These are phyloP conservation scores for Paratilapia polleni DNA, from an alignment of 2,113 vertebrate genomes.

Conservation along the genomic window DNA sequence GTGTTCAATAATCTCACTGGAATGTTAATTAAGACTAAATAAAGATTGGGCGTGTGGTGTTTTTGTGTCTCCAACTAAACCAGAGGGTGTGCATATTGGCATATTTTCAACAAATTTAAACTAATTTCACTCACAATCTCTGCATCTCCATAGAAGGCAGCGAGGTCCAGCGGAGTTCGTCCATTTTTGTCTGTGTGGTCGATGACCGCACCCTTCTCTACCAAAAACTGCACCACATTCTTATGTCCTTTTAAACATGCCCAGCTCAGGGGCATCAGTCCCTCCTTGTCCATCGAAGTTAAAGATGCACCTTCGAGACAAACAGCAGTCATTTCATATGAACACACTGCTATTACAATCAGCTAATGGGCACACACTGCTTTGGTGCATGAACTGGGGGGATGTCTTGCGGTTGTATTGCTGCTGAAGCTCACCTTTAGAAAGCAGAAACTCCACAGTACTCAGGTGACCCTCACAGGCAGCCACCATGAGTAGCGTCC, in stretches of 20 bases:
- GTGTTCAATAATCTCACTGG: conserved; percentile 22
- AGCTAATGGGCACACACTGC: too few species aligned
- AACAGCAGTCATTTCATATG: not conserved
- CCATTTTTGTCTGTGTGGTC: conserved; percentile 98
- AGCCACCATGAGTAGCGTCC: conserved; percentile 97
- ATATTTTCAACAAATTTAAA: not conserved
- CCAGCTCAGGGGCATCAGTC: conserved; percentile 95
- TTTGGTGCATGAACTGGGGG: not conserved
- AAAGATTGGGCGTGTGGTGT: not conserved
- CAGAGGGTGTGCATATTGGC: not conserved
- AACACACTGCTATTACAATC: not conserved
- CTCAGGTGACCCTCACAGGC: conserved; percentile 94
- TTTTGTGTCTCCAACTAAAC: not conserved
- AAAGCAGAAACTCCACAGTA: conserved; percentile 93
- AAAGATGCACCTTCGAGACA: conserved; percentile 85
- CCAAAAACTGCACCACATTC: conserved; percentile 90
- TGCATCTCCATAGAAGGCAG: conserved; percentile 95
- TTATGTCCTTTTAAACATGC: conserved; percentile 96
- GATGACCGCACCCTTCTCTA: conserved; percentile 91
- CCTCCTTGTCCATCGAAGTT: conserved; percentile 94
- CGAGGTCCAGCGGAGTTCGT: conserved; percentile 93
- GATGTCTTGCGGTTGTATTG: not conserved
- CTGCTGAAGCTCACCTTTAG: conserved; percentile 84
- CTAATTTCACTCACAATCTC: conserved; percentile 83
- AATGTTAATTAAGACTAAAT: conserved; percentile 21